Percentiles rank a stretch among this genome's conserved stretches.
These are phyloP conservation scores for Tipula lateralis DNA, from an alignment of 2,888 invertebrate species.

Conservation along the genomic window DNA sequence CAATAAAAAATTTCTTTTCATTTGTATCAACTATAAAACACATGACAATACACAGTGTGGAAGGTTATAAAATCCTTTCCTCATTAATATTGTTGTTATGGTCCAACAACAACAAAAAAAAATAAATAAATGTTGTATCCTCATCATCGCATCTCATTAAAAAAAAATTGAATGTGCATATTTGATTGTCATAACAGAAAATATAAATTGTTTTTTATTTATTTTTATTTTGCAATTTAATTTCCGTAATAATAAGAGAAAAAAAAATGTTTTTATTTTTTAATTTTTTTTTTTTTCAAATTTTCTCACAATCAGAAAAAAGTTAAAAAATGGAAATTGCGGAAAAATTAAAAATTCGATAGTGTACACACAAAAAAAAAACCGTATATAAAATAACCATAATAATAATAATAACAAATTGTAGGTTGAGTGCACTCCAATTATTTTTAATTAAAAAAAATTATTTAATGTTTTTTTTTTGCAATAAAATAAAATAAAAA, in stretches of 20 bases:
- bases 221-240: conserved; percentile 6
- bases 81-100: conserved; percentile 5
- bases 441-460: conserved; percentile 28
- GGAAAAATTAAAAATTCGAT: conserved; percentile 28
- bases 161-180: conserved; percentile 13
- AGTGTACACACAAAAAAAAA: background rate
- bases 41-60: background rate
- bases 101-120: background rate
- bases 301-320: background rate
- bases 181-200: conserved; percentile 24
- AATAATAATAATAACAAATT: conserved; percentile 27
- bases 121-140: conserved; percentile 24
- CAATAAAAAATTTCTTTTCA: background rate
- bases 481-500: background rate
- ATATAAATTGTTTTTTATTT: background rate
- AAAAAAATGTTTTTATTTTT: background rate
- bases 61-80: conserved; percentile 1
- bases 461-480: background rate
- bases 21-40: background rate
- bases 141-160: conserved; percentile 24
- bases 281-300: too few species aligned
- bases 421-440: conserved; percentile 29
- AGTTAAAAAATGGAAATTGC: conserved; percentile 15
- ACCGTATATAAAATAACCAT: background rate
- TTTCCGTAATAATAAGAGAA: conserved; percentile 7